phyloP scores from a whole-genome alignment of 2,113 vertebrate species.

The Pomatostomus ruficeps region DNA sequence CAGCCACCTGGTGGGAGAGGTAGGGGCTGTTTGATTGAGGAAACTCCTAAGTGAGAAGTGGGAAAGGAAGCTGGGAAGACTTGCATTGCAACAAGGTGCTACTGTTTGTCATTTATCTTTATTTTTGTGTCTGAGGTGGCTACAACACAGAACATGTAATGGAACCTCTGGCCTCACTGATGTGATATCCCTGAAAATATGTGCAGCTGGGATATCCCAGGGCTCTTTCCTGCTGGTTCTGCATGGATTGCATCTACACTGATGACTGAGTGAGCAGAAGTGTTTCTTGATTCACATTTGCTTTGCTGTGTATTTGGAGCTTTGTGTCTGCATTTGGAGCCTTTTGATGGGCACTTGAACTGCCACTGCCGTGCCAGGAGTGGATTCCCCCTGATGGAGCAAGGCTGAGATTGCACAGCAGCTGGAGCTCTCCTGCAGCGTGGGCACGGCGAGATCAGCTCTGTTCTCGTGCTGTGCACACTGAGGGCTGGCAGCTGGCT shows the following conservation, averaged over 20 bases:
- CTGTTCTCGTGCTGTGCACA: neutral
- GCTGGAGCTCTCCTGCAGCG: neutral
- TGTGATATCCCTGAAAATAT: constrained; percentile 66
- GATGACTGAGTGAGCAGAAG: neutral
- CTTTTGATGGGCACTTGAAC: neutral
- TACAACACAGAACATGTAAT: neutral
- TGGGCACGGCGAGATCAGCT: neutral
- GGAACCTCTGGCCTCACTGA: neutral
- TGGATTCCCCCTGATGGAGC: neutral
- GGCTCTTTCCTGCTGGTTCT: constrained; percentile 72
- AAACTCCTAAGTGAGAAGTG: neutral
- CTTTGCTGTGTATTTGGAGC: neutral
- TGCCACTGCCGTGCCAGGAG: neutral
- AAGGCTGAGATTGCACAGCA: neutral
- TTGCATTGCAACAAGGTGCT: neutral
- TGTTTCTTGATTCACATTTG: neutral
- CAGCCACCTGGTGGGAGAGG: neutral
- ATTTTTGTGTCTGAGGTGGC: neutral
- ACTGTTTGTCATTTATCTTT: neutral
- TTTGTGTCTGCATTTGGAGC: neutral
- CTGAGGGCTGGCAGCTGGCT: neutral
- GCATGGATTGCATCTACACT: constrained; percentile 20
- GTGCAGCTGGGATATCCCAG: constrained; percentile 68
- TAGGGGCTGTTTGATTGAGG: neutral
- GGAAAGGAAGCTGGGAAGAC: neutral